Percentiles rank a stretch among this genome's conserved stretches.
Conservation (phyloP, 1,140 invertebrate genomes). For the Aphelenchoides fujianensis region DNA sequence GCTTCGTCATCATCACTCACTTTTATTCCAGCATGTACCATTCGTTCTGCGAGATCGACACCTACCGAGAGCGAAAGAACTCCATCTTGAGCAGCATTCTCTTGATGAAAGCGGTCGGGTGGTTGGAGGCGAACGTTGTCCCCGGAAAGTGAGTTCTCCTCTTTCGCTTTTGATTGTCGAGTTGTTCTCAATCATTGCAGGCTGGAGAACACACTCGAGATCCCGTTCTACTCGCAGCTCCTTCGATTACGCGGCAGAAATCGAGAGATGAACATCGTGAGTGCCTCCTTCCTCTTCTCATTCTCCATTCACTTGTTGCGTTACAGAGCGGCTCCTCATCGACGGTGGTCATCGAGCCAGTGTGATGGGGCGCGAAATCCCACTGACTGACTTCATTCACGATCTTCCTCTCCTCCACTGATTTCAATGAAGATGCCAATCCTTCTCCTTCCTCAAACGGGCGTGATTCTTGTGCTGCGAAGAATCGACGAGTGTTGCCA, state of each 20-base stretch:
- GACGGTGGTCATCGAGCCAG: neutral
- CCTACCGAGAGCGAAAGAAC: slow-evolving; percentile 47
- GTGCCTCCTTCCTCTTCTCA: neutral
- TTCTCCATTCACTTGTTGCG: neutral
- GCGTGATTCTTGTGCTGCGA: neutral
- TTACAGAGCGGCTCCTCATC: neutral
- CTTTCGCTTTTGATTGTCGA: slow-evolving; percentile 17
- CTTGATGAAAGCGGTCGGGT: slow-evolving; percentile 46
- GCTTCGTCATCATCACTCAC: neutral
- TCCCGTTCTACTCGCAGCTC: neutral
- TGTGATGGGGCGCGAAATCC: neutral
- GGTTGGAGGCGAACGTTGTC: slow-evolving; percentile 57
- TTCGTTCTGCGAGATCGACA: slow-evolving; percentile 57
- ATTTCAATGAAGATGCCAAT: neutral
- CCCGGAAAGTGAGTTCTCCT: slow-evolving; percentile 41
- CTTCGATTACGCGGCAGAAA: neutral
- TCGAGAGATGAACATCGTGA: neutral
- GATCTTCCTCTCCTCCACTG: neutral
- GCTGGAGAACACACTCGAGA: neutral
- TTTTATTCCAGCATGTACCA: slow-evolving; percentile 52
- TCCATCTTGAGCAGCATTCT: slow-evolving; percentile 42
- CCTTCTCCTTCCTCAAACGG: neutral
- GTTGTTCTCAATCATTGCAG: neutral
- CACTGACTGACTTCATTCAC: neutral
- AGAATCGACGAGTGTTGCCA: neutral